These are phyloP conservation scores for Anneissia japonica DNA, from an alignment of 35 echinoderm and acorn worm genomes.

Conservation along the genomic window DNA sequence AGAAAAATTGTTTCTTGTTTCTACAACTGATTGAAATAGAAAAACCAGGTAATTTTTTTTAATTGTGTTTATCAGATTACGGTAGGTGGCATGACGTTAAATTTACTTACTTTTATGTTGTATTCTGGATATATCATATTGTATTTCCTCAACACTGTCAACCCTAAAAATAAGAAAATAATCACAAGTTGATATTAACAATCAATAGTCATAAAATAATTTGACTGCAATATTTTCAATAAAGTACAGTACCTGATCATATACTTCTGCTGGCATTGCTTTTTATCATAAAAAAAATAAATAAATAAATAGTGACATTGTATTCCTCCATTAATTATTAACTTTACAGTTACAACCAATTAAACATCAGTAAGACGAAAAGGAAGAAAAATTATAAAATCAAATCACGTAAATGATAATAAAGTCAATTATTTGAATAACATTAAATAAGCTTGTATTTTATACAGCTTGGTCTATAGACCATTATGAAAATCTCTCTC, in stretches of 20 bases:
- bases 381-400: background rate
- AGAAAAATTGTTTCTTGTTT: background rate
- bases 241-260: background rate
- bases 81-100: too few relatives aligned
- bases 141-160: constrained; percentile 86
- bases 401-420: background rate
- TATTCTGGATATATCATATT: constrained; percentile 95
- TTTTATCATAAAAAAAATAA: background rate
- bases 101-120: constrained; percentile 89
- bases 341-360: background rate
- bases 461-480: background rate
- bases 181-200: background rate
- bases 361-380: background rate
- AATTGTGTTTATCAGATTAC: too few relatives aligned
- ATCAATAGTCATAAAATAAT: background rate
- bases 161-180: constrained; percentile 57
- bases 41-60: background rate
- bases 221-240: background rate
- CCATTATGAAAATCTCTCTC: background rate
- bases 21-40: constrained; percentile 9
- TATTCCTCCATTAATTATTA: background rate
- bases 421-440: background rate
- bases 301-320: background rate
- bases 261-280: background rate
- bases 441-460: too few relatives aligned